phyloP scores from a whole-genome alignment of 2,888 invertebrate genomes.

The Dione vanillae region DNA sequence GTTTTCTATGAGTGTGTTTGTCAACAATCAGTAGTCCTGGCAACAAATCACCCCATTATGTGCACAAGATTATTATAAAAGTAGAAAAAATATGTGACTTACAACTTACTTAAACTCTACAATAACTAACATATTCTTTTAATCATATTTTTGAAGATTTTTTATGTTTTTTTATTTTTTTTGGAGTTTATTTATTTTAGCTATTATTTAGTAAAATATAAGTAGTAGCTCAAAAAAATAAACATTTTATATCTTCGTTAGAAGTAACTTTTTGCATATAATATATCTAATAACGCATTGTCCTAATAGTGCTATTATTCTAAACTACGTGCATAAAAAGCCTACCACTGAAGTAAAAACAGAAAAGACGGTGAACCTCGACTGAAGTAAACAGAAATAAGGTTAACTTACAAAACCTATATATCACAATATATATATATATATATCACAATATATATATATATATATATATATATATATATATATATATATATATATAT shows the following conservation, averaged over 20 bases:
- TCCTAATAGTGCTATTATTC: constrained; percentile 1
- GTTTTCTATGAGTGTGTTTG: no score
- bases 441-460: no score
- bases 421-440: no score
- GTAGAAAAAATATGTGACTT: constrained; percentile 15
- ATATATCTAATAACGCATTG: neutral
- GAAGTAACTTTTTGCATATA: constrained; percentile 13
- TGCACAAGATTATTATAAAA: neutral
- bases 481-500: no score
- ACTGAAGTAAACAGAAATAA: no score
- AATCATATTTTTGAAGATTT: constrained; percentile 13
- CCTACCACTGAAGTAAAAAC: no score
- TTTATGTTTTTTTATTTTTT: neutral
- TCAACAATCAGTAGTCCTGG: no score
- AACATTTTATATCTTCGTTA: constrained; percentile 17
- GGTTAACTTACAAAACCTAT: no score
- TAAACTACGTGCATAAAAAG: neutral
- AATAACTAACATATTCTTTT: constrained; percentile 18
- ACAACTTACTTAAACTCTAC: constrained; percentile 19
- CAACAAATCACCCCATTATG: neutral
- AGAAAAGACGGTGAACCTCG: no score
- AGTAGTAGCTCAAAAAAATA: constrained; percentile 16
- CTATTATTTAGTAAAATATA: constrained; percentile 20
- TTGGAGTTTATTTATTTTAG: constrained; percentile 19
- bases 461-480: no score